Percentiles rank a stretch among this genome's conserved stretches.
Conservation (phyloP, 1,140 invertebrate species). For the Triops longicaudatus region DNA sequence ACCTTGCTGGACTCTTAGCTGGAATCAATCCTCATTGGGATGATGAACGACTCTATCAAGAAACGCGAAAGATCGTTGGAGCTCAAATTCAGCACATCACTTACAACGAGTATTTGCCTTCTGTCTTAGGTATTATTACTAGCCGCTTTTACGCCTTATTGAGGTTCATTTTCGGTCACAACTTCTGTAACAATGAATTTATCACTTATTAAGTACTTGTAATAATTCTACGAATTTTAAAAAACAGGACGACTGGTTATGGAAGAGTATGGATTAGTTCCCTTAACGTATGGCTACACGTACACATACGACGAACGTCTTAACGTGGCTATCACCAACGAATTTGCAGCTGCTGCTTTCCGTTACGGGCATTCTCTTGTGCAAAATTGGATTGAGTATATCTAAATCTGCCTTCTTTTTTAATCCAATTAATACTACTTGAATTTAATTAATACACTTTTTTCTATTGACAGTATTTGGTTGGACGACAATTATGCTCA, state of each 20-base stretch:
- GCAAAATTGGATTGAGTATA: constrained; percentile 64
- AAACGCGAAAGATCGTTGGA: constrained; percentile 66
- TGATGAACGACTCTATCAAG: constrained; percentile 79
- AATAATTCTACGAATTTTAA: not conserved
- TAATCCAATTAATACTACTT: not conserved
- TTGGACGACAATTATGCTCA: constrained; percentile 24
- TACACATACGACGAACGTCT: constrained; percentile 75
- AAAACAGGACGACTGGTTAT: constrained; percentile 40
- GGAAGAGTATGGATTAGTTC: constrained; percentile 58
- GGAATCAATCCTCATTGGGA: constrained; percentile 76
- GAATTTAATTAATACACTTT: not conserved
- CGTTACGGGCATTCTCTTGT: constrained; percentile 53
- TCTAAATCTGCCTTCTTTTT: constrained; percentile 29
- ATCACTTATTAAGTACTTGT: too few relatives aligned
- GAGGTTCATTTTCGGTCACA: too few relatives aligned
- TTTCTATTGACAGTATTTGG: constrained; percentile 23
- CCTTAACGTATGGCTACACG: constrained; percentile 53
- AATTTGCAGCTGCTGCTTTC: constrained; percentile 43
- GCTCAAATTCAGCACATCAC: constrained; percentile 76
- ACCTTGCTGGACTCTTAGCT: constrained; percentile 61
- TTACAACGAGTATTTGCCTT: constrained; percentile 77
- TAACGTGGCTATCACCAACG: constrained; percentile 62
- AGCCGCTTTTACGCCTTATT: constrained; percentile 30
- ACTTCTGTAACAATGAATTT: too few relatives aligned
- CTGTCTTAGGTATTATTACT: constrained; percentile 66